Conservation (phyloP, 2,113 vertebrate genomes). For the Grantiella picta region DNA sequence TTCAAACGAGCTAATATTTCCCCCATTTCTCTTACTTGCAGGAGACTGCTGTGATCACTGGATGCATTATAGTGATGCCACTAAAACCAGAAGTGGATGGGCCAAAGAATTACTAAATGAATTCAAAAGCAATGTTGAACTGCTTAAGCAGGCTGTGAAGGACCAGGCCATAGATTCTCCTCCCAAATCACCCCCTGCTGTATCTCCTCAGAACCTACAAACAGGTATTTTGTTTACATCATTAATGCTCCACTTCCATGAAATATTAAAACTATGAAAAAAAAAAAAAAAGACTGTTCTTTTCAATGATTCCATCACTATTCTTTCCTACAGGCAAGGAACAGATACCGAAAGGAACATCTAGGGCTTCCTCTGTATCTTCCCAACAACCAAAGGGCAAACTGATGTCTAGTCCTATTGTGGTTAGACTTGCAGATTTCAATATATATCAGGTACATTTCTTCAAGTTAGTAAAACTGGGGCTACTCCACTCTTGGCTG, state of each 20-base stretch:
- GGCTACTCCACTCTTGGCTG: background rate
- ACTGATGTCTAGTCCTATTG: constrained; percentile 94
- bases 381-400: constrained; percentile 82
- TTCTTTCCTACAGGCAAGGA: constrained; percentile 75
- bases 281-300: background rate
- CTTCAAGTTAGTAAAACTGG: constrained; percentile 13
- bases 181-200: constrained; percentile 67
- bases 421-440: constrained; percentile 95
- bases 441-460: constrained; percentile 93
- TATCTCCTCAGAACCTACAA: constrained; percentile 79
- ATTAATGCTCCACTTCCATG: background rate
- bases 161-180: constrained; percentile 76
- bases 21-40: constrained; percentile 41
- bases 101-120: constrained; percentile 86
- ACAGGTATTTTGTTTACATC: constrained; percentile 62
- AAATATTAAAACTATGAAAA: background rate
- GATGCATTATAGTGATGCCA: constrained; percentile 96
- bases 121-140: constrained; percentile 89
- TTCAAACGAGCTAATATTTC: background rate
- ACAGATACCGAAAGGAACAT: constrained; percentile 69
- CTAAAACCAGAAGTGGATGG: constrained; percentile 90
- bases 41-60: constrained; percentile 92
- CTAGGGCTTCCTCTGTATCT: constrained; percentile 75
- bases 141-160: constrained; percentile 87
- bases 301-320: constrained; percentile 2